Evolutionary conservation across 2,888 invertebrate genomes (phyloP).

Genomic region (Eilema sororculum): DNA sequence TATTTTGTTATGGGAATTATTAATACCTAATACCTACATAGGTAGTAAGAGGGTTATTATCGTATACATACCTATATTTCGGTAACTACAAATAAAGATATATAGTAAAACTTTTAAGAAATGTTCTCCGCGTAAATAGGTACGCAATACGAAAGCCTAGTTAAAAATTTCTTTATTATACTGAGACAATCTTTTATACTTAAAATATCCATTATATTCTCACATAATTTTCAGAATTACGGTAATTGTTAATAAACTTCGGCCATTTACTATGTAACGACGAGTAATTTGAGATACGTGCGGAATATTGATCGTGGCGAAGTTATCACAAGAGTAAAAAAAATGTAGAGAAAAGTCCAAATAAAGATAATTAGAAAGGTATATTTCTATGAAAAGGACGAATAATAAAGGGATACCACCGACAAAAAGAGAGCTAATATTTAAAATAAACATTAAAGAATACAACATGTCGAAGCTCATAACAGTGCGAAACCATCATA

Average conservation of each 20-base stretch:
- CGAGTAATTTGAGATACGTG: slow-evolving; percentile 60
- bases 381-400: too few relatives aligned
- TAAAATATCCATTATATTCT: slow-evolving; percentile 26
- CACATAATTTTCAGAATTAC: slow-evolving; percentile 51
- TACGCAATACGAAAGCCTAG: not conserved
- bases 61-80: not conserved
- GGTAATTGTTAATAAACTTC: slow-evolving; percentile 67
- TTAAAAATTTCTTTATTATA: not conserved
- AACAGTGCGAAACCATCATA: too few relatives aligned
- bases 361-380: slow-evolving; percentile 29
- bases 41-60: too few relatives aligned
- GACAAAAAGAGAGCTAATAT: too few relatives aligned
- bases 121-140: not conserved
- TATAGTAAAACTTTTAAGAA: not conserved
- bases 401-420: too few relatives aligned
- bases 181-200: slow-evolving; percentile 22
- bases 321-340: slow-evolving; percentile 45
- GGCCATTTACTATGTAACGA: slow-evolving; percentile 58
- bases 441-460: too few relatives aligned
- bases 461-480: too few relatives aligned
- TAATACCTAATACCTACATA: too few relatives aligned
- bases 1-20: too few relatives aligned
- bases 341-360: slow-evolving; percentile 25
- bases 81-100: not conserved
- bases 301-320: slow-evolving; percentile 53